Evolutionary conservation across 2,888 invertebrate genomes (phyloP).

Genomic region (Nowickia ferox): DNA sequence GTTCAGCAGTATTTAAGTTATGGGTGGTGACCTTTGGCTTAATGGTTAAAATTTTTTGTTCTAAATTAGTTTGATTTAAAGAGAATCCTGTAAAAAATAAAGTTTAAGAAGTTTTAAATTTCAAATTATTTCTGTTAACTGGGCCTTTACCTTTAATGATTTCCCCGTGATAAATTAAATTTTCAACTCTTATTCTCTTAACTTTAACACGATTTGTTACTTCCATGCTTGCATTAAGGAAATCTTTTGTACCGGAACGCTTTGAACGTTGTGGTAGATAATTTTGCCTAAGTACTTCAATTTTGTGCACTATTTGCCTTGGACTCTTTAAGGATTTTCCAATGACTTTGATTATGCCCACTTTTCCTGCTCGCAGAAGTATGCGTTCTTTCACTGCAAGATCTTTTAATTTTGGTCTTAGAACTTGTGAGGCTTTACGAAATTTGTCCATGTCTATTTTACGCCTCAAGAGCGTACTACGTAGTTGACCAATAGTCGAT

Average conservation of each 20-base stretch:
- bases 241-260: slow-evolving; percentile 24
- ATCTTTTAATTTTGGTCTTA: slow-evolving; percentile 50
- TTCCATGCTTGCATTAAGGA: slow-evolving; percentile 68
- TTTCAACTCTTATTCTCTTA: slow-evolving; percentile 75
- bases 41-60: slow-evolving; percentile 63
- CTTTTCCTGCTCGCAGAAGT: slow-evolving; percentile 68
- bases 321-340: slow-evolving; percentile 76
- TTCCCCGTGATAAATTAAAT: slow-evolving; percentile 77
- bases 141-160: slow-evolving; percentile 76
- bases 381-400: slow-evolving; percentile 69
- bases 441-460: slow-evolving; percentile 75
- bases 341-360: slow-evolving; percentile 74
- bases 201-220: slow-evolving; percentile 73
- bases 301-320: slow-evolving; percentile 73
- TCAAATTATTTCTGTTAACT: neutral
- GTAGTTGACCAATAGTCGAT: slow-evolving; percentile 74
- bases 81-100: slow-evolving; percentile 40
- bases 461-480: slow-evolving; percentile 77
- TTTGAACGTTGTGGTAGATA: slow-evolving; percentile 41
- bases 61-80: slow-evolving; percentile 8
- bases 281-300: slow-evolving; percentile 9
- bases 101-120: too few species aligned
- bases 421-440: slow-evolving; percentile 65
- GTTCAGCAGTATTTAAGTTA: slow-evolving; percentile 73
- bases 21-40: slow-evolving; percentile 73